Conservation (phyloP, 2,888 invertebrate species). For the Leptothorax acervorum region DNA sequence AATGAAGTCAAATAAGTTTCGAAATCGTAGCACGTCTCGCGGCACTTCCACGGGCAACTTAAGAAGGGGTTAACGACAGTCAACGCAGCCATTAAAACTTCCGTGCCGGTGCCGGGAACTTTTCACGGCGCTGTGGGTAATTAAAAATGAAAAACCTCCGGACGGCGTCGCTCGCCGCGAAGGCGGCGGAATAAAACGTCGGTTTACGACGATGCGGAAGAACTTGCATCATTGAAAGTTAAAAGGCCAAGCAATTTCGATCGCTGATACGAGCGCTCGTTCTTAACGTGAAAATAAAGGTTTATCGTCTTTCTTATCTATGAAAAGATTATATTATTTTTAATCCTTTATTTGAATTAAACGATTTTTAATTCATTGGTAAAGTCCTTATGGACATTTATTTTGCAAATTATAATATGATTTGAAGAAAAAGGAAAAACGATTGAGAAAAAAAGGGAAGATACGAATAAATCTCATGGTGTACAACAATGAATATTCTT, state of each 20-base stretch:
- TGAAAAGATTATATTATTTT: neutral
- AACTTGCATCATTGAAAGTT: slow-evolving; percentile 72
- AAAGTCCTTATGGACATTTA: neutral
- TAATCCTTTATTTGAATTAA: neutral
- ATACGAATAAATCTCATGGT: neutral
- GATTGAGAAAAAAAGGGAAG: neutral
- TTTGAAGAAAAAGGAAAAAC: neutral
- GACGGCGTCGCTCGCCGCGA: slow-evolving; percentile 41
- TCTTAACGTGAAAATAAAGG: slow-evolving; percentile 13
- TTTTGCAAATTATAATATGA: neutral
- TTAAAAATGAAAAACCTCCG: slow-evolving; percentile 75
- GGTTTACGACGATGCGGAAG: slow-evolving; percentile 63
- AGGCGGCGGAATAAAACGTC: slow-evolving; percentile 64
- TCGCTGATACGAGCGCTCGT: slow-evolving; percentile 25
- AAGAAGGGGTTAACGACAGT: slow-evolving; percentile 54
- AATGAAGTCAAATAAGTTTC: slow-evolving; percentile 53
- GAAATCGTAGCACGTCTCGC: slow-evolving; percentile 49
- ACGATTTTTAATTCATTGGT: neutral
- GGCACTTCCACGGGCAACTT: slow-evolving; percentile 45
- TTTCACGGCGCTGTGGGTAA: slow-evolving; percentile 64
- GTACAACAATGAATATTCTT: neutral
- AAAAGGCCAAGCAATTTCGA: slow-evolving; percentile 66
- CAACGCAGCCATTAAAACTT: slow-evolving; percentile 70
- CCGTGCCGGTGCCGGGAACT: slow-evolving; percentile 49
- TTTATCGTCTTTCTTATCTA: slow-evolving; percentile 11